A percentile compares a stretch with the other conserved stretches of the same genome.
phyloP scores from a whole-genome alignment of 2,113 vertebrate genomes.

The Narcine bancroftii region DNA sequence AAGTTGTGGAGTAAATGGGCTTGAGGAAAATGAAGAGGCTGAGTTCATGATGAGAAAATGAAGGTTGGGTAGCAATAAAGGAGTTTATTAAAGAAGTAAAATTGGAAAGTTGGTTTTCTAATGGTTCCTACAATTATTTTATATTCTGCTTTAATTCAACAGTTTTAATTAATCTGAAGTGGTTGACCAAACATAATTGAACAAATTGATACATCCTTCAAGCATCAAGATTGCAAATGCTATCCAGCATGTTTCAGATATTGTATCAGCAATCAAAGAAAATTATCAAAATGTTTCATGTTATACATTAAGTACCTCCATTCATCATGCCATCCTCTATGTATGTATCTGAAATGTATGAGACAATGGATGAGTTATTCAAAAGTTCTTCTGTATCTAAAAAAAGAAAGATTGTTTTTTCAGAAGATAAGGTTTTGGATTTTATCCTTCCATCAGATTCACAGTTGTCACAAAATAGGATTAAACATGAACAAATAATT shows the following conservation, averaged over 20 bases:
- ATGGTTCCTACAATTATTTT: background rate
- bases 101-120: background rate
- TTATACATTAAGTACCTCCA: background rate
- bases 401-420: background rate
- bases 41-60: background rate
- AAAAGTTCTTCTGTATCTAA: background rate
- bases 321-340: background rate
- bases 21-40: background rate
- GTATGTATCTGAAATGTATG: background rate
- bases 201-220: background rate
- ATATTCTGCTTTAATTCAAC: background rate
- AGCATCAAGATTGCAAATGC: background rate
- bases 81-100: background rate
- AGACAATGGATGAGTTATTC: slow-evolving; percentile 5
- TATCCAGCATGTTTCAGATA: background rate
- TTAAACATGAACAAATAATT: background rate
- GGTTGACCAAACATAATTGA: background rate
- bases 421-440: background rate
- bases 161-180: background rate
- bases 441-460: background rate
- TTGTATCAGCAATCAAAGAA: background rate
- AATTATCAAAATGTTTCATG: background rate
- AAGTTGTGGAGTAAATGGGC: background rate
- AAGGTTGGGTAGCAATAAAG: background rate
- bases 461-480: slow-evolving; percentile 3